Percentiles rank a stretch among this genome's conserved stretches.
Evolutionary conservation across 2,888 invertebrate species (phyloP).

Genomic region (Baccha elongata): DNA sequence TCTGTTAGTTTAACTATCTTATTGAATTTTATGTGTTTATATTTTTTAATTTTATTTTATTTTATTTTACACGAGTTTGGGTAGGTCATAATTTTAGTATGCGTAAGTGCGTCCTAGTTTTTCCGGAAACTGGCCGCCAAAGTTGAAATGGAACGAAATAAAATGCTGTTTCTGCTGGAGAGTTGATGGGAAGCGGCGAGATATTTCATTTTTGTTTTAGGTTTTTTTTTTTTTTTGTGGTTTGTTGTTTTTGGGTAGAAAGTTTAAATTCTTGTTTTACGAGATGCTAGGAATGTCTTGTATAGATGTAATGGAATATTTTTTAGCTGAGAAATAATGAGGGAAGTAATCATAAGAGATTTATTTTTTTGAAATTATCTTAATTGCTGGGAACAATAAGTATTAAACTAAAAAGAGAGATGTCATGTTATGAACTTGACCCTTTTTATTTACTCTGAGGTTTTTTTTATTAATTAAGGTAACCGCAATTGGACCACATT

Average conservation of each 20-base stretch:
- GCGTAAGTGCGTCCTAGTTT: conserved; percentile 68
- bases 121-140: conserved; percentile 59
- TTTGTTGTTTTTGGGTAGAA: conserved; percentile 67
- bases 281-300: conserved; percentile 54
- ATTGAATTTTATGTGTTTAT: conserved; percentile 10
- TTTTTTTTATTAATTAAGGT: too few species aligned
- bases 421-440: background rate
- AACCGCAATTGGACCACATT: too few species aligned
- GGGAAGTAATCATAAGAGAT: background rate
- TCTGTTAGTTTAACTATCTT: conserved; percentile 19
- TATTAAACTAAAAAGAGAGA: too few species aligned
- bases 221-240: conserved; percentile 2
- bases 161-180: conserved; percentile 32
- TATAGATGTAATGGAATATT: conserved; percentile 17
- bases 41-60: conserved; percentile 12
- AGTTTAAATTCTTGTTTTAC: conserved; percentile 69
- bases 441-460: too few species aligned
- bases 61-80: conserved; percentile 45
- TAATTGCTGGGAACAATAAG: too few species aligned
- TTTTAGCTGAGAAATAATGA: background rate
- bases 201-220: background rate
- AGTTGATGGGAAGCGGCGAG: conserved; percentile 26
- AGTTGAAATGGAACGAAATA: conserved; percentile 37
- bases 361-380: too few species aligned
- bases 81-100: conserved; percentile 64